Evolutionary conservation across 2,797 vertebrate species (phyloP).

Genomic region (Ciconia nigra): DNA sequence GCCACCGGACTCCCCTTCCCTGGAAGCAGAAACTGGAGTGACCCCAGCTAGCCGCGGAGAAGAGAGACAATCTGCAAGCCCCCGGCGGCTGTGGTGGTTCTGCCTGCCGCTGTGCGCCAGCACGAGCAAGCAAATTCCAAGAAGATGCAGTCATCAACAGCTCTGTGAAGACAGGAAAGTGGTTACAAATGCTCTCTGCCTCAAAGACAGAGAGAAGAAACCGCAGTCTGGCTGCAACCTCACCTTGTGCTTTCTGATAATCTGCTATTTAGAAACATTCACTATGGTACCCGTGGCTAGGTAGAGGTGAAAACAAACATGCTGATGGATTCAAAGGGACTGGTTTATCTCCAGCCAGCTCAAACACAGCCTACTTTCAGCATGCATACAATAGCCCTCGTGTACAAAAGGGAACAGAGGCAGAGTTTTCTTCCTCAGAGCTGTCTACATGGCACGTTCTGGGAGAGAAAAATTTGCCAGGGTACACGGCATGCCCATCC

Average conservation of each 20-base stretch:
- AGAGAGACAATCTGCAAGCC: constrained; percentile 56
- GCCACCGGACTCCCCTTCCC: not conserved
- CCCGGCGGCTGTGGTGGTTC: constrained; percentile 1
- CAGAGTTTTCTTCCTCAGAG: not conserved
- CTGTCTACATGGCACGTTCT: not conserved
- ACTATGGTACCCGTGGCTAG: not conserved
- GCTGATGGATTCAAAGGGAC: not conserved
- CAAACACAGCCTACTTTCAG: not conserved
- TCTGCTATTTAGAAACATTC: not conserved
- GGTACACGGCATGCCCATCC: accelerated
- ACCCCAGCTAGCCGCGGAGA: constrained; percentile 15
- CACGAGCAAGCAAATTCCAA: constrained; percentile 79
- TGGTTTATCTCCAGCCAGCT: not conserved
- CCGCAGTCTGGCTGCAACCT: constrained; percentile 22
- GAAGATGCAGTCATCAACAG: constrained; percentile 76
- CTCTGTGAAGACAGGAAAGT: constrained; percentile 79
- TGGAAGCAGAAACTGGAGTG: not conserved
- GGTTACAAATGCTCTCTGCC: constrained; percentile 54
- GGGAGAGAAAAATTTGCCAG: not conserved
- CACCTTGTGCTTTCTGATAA: constrained; percentile 24
- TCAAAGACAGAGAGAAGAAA: constrained; percentile 45
- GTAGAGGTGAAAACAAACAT: constrained; percentile 1
- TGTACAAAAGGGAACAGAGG: not conserved
- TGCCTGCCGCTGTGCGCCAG: constrained; percentile 53
- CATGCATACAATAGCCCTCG: not conserved